These are phyloP conservation scores for Emydura subglobosa DNA, from an alignment of 2,113 vertebrate species.

Conservation along the genomic window DNA sequence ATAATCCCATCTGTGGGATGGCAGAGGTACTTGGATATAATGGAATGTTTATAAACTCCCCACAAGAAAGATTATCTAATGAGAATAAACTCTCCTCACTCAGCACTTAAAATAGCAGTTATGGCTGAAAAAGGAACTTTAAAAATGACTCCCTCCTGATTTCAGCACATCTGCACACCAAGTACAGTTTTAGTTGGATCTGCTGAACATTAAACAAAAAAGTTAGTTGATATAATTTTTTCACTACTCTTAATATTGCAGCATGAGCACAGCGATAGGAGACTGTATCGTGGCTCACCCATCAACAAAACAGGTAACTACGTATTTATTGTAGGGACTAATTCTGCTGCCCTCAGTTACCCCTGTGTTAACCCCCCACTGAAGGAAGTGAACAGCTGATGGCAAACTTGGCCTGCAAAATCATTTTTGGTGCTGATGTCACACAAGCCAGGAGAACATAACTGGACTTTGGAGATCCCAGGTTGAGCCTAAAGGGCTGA, in stretches of 20 bases:
- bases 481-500: not conserved
- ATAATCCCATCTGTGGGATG: not conserved
- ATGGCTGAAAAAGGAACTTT: not conserved
- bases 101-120: not conserved
- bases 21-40: not conserved
- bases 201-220: not conserved
- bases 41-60: not conserved
- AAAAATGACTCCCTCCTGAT: not conserved
- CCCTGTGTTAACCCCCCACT: not conserved
- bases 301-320: not conserved
- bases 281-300: not conserved
- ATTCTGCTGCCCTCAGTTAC: not conserved
- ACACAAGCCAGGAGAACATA: not conserved
- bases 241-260: not conserved
- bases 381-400: not conserved
- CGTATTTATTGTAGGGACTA: not conserved
- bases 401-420: not conserved
- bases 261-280: not conserved
- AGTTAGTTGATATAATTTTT: not conserved
- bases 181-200: not conserved
- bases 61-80: not conserved
- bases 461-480: rapidly evolving
- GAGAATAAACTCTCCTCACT: not conserved
- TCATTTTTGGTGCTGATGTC: not conserved
- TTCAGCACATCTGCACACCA: not conserved